Conservation (phyloP, 2,797 vertebrate genomes). For the Parotocinclus haroldoi region DNA sequence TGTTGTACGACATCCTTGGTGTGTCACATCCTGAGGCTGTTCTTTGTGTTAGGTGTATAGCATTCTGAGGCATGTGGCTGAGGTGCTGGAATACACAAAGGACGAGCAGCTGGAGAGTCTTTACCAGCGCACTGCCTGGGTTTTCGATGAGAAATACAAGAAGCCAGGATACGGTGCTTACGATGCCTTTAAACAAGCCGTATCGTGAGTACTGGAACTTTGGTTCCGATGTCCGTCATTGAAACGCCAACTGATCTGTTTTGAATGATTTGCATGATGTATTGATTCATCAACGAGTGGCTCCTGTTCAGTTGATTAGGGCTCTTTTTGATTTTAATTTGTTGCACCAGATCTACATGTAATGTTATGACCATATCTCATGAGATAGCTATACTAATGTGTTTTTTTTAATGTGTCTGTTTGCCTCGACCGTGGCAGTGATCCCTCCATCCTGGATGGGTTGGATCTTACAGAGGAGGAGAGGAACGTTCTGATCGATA, state of each 20-base stretch:
- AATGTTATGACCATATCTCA: too few species aligned
- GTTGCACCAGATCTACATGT: too few species aligned
- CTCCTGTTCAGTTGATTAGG: too few species aligned
- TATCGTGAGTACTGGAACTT: conserved; percentile 82
- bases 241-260: neutral
- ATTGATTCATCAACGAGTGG: too few species aligned
- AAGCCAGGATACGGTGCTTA: conserved; percentile 97
- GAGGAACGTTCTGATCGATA: conserved; percentile 87
- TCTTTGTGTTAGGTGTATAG: conserved; percentile 85
- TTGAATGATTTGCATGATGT: neutral
- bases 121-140: conserved; percentile 97
- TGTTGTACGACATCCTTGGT: too few species aligned
- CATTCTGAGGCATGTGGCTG: conserved; percentile 95
- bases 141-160: conserved; percentile 98
- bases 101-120: conserved; percentile 97
- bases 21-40: too few species aligned
- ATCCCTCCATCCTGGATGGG: conserved; percentile 88
- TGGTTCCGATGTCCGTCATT: too few species aligned
- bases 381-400: neutral
- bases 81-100: conserved; percentile 95
- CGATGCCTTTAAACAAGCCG: conserved; percentile 96
- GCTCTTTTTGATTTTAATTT: too few species aligned
- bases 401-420: conserved; percentile 4
- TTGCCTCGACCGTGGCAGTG: conserved; percentile 65
- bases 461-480: conserved; percentile 93